Conservation (phyloP, 2,113 vertebrate genomes). For the Hiodon alosoides region DNA sequence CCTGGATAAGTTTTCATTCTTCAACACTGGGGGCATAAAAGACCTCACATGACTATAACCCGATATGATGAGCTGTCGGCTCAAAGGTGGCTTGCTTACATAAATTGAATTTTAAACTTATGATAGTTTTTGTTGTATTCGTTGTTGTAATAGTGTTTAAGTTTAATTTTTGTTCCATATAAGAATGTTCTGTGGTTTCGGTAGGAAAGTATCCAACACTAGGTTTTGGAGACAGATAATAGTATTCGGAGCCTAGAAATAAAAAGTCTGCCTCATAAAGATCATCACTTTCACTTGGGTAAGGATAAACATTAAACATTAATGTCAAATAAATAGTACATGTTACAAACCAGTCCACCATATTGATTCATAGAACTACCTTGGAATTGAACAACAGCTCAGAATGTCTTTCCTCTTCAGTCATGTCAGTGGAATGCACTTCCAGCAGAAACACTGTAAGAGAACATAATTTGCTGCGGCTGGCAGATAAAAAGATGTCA, state of each 20-base stretch:
- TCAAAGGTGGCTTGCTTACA: too few species aligned
- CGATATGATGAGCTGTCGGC: too few species aligned
- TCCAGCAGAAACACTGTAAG: background rate
- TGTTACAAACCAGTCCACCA: background rate
- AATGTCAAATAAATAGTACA: background rate
- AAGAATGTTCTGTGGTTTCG: background rate
- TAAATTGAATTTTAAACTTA: too few species aligned
- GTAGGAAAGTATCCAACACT: background rate
- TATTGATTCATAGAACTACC: background rate
- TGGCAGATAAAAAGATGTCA: background rate
- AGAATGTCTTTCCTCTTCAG: background rate
- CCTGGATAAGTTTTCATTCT: constrained; percentile 67
- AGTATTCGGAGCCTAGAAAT: too few species aligned
- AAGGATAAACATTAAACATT: background rate
- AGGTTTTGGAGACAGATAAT: background rate
- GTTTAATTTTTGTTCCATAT: background rate
- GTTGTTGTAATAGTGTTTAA: background rate
- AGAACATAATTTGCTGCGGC: background rate
- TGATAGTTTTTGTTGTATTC: background rate
- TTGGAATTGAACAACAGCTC: background rate
- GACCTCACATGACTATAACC: constrained; percentile 11
- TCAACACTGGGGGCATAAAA: constrained; percentile 43
- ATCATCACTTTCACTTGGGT: background rate
- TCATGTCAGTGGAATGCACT: background rate
- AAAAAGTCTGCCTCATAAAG: too few species aligned